phyloP scores from a whole-genome alignment of 2,888 invertebrate genomes.

The Ischnus inquisitorius region DNA sequence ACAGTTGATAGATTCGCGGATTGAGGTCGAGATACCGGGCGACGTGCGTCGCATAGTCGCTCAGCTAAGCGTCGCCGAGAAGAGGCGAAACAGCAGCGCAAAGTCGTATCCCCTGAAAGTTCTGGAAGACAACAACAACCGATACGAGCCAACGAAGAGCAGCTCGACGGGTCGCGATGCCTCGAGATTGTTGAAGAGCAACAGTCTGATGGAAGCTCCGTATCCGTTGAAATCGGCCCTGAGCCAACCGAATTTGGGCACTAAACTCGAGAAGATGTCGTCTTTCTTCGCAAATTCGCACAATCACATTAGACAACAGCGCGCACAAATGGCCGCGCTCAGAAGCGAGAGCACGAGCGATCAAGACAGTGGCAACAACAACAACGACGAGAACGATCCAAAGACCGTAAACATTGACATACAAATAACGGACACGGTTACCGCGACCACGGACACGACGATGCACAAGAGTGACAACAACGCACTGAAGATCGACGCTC shows the following conservation, averaged over 20 bases:
- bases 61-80: slow-evolving; percentile 87
- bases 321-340: slow-evolving; percentile 86
- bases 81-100: slow-evolving; percentile 82
- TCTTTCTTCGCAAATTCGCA: slow-evolving; percentile 90
- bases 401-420: slow-evolving; percentile 84
- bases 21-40: slow-evolving; percentile 90
- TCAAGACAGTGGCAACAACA: slow-evolving; percentile 65
- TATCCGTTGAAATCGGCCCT: slow-evolving; percentile 84
- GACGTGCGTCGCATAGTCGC: slow-evolving; percentile 92
- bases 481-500: slow-evolving; percentile 76
- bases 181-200: slow-evolving; percentile 81
- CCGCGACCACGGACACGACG: slow-evolving; percentile 66
- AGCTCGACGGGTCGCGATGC: slow-evolving; percentile 82
- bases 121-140: slow-evolving; percentile 86
- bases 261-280: slow-evolving; percentile 83
- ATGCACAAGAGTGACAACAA: slow-evolving; percentile 72
- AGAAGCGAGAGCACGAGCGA: slow-evolving; percentile 75
- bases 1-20: slow-evolving; percentile 88
- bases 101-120: slow-evolving; percentile 85
- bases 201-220: slow-evolving; percentile 84
- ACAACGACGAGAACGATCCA: slow-evolving; percentile 83
- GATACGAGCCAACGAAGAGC: slow-evolving; percentile 82
- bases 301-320: slow-evolving; percentile 90
- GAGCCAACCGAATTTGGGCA: slow-evolving; percentile 85
- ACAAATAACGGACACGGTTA: slow-evolving; percentile 83